phyloP scores from a whole-genome alignment of 1,140 invertebrate species.

The Metaphire vulgaris region DNA sequence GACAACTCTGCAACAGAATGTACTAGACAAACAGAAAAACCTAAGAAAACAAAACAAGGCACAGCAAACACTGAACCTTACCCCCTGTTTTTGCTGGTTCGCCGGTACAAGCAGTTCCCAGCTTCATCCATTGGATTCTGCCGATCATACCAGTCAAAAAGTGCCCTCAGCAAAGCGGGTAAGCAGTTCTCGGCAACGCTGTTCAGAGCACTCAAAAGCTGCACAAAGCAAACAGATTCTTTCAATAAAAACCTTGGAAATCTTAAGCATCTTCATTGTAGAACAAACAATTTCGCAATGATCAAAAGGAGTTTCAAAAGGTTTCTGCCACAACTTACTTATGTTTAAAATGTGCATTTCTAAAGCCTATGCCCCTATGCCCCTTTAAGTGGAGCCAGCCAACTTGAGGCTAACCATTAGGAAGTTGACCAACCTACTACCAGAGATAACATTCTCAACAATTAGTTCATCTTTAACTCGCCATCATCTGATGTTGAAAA shows the following conservation, averaged over 20 bases:
- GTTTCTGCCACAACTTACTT: not conserved
- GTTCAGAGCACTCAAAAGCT: conserved; percentile 79
- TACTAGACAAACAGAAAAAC: too few species aligned
- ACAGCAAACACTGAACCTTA: too few species aligned
- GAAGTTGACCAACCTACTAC: too few species aligned
- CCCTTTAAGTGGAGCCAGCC: too few species aligned
- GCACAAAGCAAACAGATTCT: conserved; percentile 1
- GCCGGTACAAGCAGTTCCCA: conserved; percentile 32
- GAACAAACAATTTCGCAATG: not conserved
- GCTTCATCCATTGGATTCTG: conserved; percentile 62
- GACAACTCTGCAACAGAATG: too few species aligned
- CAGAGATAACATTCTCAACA: too few species aligned
- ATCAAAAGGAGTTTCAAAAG: not conserved
- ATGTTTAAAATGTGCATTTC: too few species aligned
- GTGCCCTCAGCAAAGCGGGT: conserved; percentile 83
- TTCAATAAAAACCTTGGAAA: not conserved
- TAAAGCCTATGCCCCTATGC: too few species aligned
- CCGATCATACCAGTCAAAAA: conserved; percentile 92
- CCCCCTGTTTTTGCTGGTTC: conserved; percentile 47
- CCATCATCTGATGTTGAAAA: too few species aligned
- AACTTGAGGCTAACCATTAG: too few species aligned
- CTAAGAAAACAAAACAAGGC: too few species aligned
- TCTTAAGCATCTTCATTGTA: not conserved
- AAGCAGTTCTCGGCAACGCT: conserved; percentile 93
- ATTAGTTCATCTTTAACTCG: too few species aligned